Evolutionary conservation across 2,888 invertebrate species (phyloP), one percentile per base, ranked within the genome.

Genomic region (Chrysolina haemoptera): DNA sequence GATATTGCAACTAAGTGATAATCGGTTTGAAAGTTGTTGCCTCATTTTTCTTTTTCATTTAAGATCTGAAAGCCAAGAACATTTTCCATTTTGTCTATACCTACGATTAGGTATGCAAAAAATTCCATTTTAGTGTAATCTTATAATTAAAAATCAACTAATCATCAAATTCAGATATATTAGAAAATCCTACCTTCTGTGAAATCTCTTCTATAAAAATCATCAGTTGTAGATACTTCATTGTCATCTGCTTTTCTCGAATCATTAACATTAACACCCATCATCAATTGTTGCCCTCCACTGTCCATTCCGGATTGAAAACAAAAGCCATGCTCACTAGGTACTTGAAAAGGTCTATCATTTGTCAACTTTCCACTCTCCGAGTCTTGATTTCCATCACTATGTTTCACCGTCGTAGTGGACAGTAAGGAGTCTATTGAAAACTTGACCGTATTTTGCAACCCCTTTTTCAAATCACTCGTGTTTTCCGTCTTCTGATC

Each of bases 401-500:
- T 65, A 20, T 16, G n/a, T 16, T 20, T 68, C 18, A 35, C 66
- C 18, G 46, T 22, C 18, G 46, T 22, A 6, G 83, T 80, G 43
- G 85, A 78, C 40, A 86, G 76, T 6, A 78, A 55, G 0, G 86
- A 84, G 68, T 86, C 86, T 16, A 86, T 86, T 1, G 84, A 82
- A 77, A 86, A 86, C 70, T 80, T 85, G 59, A 82, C 83, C 1
- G 82, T 80, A 64, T 82, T 83, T 66, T 77, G 75, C 20, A 73
- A 53, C 22, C 70, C 73, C 53, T 73, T 78, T 69, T 73, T 79
- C 50, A 46, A 68, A n/a, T 71, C 73, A 48, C 64, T 46, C 1
- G 50, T 18, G 22, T 14, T 69, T 35, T n/a, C n/a, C n/a, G n/a
- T n/a, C 0, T 20, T 64, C 35, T 59, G 62, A 18, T 75, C 75